phyloP scores from a whole-genome alignment of 2,888 invertebrate species.

The Caenorhabditis virilis region DNA sequence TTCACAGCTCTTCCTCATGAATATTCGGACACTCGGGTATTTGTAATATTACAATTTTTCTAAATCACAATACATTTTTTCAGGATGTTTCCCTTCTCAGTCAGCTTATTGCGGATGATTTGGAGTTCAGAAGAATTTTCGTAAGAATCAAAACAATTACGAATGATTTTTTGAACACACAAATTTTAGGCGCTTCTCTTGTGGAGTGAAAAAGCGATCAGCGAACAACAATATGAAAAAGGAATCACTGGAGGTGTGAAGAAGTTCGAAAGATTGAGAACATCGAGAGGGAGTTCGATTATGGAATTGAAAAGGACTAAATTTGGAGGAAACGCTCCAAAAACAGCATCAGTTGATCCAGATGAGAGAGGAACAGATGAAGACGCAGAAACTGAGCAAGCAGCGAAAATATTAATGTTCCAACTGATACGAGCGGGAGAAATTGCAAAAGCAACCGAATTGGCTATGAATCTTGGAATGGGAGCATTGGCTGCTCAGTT shows the following conservation, averaged over 20 bases:
- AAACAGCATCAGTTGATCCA: constrained; percentile 26
- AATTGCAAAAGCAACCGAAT: constrained; percentile 20
- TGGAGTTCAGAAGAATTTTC: constrained; percentile 30
- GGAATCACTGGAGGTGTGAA: constrained; percentile 19
- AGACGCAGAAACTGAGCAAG: constrained; percentile 18
- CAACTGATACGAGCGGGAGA: constrained; percentile 26
- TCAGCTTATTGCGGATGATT: constrained; percentile 22
- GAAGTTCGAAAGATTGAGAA: constrained; percentile 8
- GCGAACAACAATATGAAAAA: constrained; percentile 30
- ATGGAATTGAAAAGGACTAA: constrained; percentile 24
- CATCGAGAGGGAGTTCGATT: constrained; percentile 9
- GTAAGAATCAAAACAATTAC: constrained; percentile 9
- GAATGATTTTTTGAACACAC: not conserved
- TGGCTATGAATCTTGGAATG: constrained; percentile 31
- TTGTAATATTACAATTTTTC: constrained; percentile 22
- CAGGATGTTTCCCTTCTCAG: constrained; percentile 19
- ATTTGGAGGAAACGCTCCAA: constrained; percentile 9
- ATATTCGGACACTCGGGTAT: constrained; percentile 9
- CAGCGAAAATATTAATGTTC: constrained; percentile 12
- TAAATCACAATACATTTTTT: constrained; percentile 18
- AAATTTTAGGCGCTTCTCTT: constrained; percentile 24
- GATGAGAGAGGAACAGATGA: constrained; percentile 24
- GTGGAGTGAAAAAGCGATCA: constrained; percentile 32
- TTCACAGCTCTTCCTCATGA: constrained; percentile 31
- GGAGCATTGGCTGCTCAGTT: constrained; percentile 17